Base-by-base conservation (phyloP, 2,888 invertebrate genomes). In the Pandemis heparana region DNA sequence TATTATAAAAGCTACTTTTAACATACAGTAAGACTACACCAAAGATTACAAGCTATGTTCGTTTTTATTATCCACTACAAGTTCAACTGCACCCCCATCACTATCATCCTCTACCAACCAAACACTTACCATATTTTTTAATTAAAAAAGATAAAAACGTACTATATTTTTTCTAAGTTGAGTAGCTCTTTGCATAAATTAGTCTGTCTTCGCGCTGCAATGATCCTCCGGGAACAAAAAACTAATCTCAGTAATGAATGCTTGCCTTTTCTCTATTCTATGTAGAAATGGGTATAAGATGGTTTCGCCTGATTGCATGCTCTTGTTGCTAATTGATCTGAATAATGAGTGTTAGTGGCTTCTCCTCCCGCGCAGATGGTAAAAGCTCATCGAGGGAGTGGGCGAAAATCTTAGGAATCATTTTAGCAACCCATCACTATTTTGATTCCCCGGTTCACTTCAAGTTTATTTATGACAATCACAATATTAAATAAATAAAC, bases 161-260 rank as follows among this genome's bases (percentile, higher is more conserved):
- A 46, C 48, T 56, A 51, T 14, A 67, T 39, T 71, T 67, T 71
- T 68, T 71, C 46, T 59, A 43, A 61, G 71, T 71, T 39, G 60
- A 63, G 66, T 38, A 67, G 46, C 63, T 66, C 69, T 70, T 75
- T 68, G 71, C 71, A 75, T 75, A 75, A 71, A 75, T 75, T 75
- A 75, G 64, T 67, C 62, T 32, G 61, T 32, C 62, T 46, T 38
- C 65, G 48, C 60, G 48, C 23, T 16, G 18, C 75, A 18, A 68
- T 68, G 71, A 64, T 51, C 64, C 61, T 51, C n/a, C 41, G 63
- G 41, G 56, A 56, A 67, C 62, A 71, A 75, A 70, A 70, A 75
- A 71, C 67, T 38, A 67, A 64, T 75, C 68, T 71, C 8, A 41
- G 48, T 64, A 75, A 71, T 71, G 64, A 68, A 71, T 68, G 48